Evolutionary conservation across 2,888 invertebrate species (phyloP), one percentile per base, ranked within the genome.

Genomic region (Acrocyrtus sp.): DNA sequence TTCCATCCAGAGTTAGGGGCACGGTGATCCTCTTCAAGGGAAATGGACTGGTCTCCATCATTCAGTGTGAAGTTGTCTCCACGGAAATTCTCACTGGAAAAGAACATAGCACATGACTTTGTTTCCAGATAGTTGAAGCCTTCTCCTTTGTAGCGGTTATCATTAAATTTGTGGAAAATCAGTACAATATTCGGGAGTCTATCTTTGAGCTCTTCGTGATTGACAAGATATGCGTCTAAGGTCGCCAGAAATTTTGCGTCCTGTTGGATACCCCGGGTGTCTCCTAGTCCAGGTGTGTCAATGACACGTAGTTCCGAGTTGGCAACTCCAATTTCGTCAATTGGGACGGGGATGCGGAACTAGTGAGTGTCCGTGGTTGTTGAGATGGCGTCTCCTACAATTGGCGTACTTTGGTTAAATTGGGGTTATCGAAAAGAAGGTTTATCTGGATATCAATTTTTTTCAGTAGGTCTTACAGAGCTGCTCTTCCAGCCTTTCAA

Each of bases 181-280:
- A 75, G 62, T 8, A 75, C 70, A 10, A 76, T 19, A 34, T 77
- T 77, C 15, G 77, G 77, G 10, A 75, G 66, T 19, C 67, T n/a
- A 3, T 62, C 27, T 4, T 41, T 65, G 8, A 77, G 63, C 24
- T 77, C 77, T 45, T 74, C 77, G 45, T 77, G 77, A 3, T 3
- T 45, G 1, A 15, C 8, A 2, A 74, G 45, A 27, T 43, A 74
- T 8, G 34, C 50, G 50, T 67, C 63, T 24, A 54, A 48, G 1
- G 77, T 77, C 0, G 76, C 76, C 10, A 76, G 27, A 39, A 62
- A 76, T 24, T 47, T 60, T 22, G 76, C 76, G 51, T 76, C 76
- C 34, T 73, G 56, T 10, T 62, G 69, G 0, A 69, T 6, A 2
- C 76, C 76, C 0, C 62, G 48, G 15, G 75, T 75, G 22, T 75